Base-by-base conservation (phyloP, 2,797 vertebrate species). In the Momotus momota region DNA sequence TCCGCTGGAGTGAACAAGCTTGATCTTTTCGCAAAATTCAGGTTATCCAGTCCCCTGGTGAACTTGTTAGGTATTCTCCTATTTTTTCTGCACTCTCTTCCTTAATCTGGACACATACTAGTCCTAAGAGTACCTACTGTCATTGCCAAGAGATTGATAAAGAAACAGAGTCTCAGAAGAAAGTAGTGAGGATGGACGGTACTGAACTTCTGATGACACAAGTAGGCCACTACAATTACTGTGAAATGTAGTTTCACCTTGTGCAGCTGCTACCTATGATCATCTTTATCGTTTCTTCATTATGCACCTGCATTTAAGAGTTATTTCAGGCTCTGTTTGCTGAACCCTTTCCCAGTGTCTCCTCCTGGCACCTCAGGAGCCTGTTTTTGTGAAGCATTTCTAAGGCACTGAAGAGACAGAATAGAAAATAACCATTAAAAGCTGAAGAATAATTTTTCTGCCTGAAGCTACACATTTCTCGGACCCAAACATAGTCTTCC, bases 301-400 rank as follows among this genome's bases (percentile, higher is more conserved):
- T 97, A 70, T 94, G 93, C 75, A 96, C 96, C 97, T 81, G 83
- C 25, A 74, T 97, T 85, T 89, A 90, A 95, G 54, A 91, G 84
- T 91, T 95, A 97, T 96, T 97, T 95, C 93, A 90, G 52, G 90
- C 25, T 9, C 60, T 95, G 80, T 45, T 78, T 94, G 73, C 81
- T 97, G 95, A 95, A 90, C 26, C 72, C 43, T 57, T 94, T 96
- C 79, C 60, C 81, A 94, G 75, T 33, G 86, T 52, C 81, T 89
- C 94, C 93, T 95, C 71, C 92, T 96, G 93, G 80, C 88, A 96
- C 54, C 90, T 94, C 73, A 94, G 92, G 74, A 95, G 46, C 73
- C 86, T 94, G 73, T 48, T 86, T 97, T 95, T 77, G 27, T 88
- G 78, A 94, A 93, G 21, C 15, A 22, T 64, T 70, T 96, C 96